These are phyloP conservation scores for Heteromyza rotundicornis DNA, from an alignment of 2,888 invertebrate genomes.

Conservation along the genomic window DNA sequence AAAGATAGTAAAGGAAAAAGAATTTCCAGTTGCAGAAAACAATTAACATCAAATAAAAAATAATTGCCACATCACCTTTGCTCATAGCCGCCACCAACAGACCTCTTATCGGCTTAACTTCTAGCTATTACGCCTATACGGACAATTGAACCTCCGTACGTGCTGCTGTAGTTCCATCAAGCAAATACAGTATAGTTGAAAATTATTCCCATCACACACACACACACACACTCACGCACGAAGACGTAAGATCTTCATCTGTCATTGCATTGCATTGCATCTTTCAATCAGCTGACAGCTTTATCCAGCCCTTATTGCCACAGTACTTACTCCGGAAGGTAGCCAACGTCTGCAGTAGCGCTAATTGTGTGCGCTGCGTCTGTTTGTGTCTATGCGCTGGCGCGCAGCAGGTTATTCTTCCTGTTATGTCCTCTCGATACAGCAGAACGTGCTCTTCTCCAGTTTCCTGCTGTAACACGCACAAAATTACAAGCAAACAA, in stretches of 20 bases:
- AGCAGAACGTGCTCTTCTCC: conserved; percentile 13
- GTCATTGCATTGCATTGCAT: conserved; percentile 16
- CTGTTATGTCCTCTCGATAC: conserved; percentile 39
- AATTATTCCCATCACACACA: too few species aligned
- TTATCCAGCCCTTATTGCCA: conserved; percentile 38
- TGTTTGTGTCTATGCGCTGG: conserved; percentile 40
- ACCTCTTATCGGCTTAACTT: background rate
- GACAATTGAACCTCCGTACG: too few species aligned
- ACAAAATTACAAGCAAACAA: conserved; percentile 33
- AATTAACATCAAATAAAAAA: conserved; percentile 39
- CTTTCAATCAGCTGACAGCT: conserved; percentile 55
- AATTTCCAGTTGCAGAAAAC: conserved; percentile 2
- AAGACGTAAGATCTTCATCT: conserved; percentile 17
- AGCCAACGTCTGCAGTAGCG: background rate
- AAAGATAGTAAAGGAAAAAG: background rate
- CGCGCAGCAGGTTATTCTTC: conserved; percentile 53
- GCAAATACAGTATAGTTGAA: too few species aligned
- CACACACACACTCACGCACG: too few species aligned
- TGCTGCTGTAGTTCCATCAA: too few species aligned
- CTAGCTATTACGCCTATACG: too few species aligned
- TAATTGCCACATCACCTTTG: conserved; percentile 46
- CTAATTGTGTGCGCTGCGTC: conserved; percentile 21
- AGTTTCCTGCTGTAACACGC: conserved; percentile 52
- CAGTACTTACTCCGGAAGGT: background rate
- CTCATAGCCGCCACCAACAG: background rate